Evolutionary conservation across 30 jellyfish, hydroid and myxozoan species (phyloP).

Genomic region (Aurelia aurita): DNA sequence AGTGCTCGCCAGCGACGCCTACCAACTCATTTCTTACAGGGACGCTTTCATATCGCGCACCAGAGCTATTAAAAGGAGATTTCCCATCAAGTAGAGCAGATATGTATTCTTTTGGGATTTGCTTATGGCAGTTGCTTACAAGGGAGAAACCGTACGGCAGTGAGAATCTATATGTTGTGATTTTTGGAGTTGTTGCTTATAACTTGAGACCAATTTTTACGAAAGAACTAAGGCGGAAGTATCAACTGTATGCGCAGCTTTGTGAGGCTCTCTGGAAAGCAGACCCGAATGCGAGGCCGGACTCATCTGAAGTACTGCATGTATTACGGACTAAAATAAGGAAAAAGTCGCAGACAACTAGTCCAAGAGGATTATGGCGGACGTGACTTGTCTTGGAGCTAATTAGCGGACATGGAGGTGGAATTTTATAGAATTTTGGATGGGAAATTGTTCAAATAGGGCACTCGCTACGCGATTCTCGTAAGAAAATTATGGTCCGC

Average conservation of each 20-base stretch:
- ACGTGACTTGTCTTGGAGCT: constrained; percentile 17
- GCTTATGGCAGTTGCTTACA: constrained; percentile 97
- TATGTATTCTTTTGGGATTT: constrained; percentile 94
- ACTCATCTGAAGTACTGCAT: constrained; percentile 77
- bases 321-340: constrained; percentile 52
- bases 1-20: constrained; percentile 98
- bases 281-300: constrained; percentile 89
- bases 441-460: neutral
- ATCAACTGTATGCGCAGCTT: constrained; percentile 77
- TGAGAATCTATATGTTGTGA: constrained; percentile 95
- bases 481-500: neutral
- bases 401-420: neutral
- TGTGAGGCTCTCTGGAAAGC: constrained; percentile 94
- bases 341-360: constrained; percentile 20
- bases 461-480: neutral
- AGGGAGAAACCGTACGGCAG: constrained; percentile 97
- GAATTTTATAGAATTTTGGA: neutral
- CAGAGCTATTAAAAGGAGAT: constrained; percentile 97
- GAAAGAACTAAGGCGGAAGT: constrained; percentile 70
- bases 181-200: constrained; percentile 98
- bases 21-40: constrained; percentile 97
- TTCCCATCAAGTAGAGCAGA: constrained; percentile 97
- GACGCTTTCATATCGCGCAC: constrained; percentile 96
- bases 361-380: constrained; percentile 58
- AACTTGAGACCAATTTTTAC: constrained; percentile 87